Base-by-base conservation (phyloP, 1,140 invertebrate species). In the Pseudomyrmex cubaensis region DNA sequence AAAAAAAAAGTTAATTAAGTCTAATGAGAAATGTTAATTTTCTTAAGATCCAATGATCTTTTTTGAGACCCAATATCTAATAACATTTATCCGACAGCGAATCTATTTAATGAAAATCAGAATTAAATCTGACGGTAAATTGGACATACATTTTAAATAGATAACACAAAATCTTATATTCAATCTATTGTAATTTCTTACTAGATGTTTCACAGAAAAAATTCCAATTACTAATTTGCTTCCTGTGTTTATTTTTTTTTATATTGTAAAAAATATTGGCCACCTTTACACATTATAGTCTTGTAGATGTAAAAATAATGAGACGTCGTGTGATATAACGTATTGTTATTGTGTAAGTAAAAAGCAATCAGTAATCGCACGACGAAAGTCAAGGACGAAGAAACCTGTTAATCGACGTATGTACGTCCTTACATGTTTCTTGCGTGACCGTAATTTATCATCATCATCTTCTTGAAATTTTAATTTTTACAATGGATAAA, bases 311-410 rank as follows among this genome's bases (percentile, higher is more conserved):
- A 78, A 48, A 61, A 69, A 50, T 59, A 1, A 2, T 8, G 5
- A 59, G 44, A 61, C 54, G 0, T 48, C 69, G 59, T 78, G 48
- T 78, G 25, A 57, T 22, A 0, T 70, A 15, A 70, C n/a, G 35
- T 48, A 78, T 80, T 72, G 10, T 80, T 70, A 72, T 8, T n/a
- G 8, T 50, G 8, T 4, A 5, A 69, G 10, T 59, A 70, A 80
- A 72, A 72, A 72, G 20, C 66, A 72, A 61, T 50, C 54, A 20
- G 70, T 78, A 78, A 69, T 70, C 15, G 52, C 15, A 35, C 54
- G 25, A 77, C 20, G 54, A 78, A 70, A 80, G 54, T 80, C 66
- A 80, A 80, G 66, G 76, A 72, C 66, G 15, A 80, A 70, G 52
- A 80, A 80, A 80, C 76, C 44, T 80, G 54, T 80, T 72, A 72